Evolutionary conservation across 1,140 invertebrate genomes (phyloP).

Genomic region (Drosophila funebris): DNA sequence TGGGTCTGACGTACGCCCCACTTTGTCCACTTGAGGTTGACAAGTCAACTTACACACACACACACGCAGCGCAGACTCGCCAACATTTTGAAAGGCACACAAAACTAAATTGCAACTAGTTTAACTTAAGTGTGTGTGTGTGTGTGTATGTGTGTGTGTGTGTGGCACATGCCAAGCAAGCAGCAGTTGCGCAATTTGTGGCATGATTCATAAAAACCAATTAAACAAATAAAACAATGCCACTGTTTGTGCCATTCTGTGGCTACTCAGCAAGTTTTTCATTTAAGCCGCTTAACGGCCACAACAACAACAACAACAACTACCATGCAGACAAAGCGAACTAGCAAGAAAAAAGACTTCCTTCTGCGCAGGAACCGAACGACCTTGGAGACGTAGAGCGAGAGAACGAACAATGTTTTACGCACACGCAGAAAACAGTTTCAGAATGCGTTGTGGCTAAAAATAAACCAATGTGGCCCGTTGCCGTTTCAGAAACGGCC

Average conservation of each 20-base stretch:
- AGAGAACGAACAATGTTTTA: slow-evolving; percentile 33
- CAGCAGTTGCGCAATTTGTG: slow-evolving; percentile 61
- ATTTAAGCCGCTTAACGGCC: slow-evolving; percentile 60
- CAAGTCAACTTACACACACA: slow-evolving; percentile 44
- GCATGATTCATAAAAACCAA: slow-evolving; percentile 66
- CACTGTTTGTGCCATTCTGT: slow-evolving; percentile 15
- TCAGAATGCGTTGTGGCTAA: slow-evolving; percentile 55
- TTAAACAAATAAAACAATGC: slow-evolving; percentile 49
- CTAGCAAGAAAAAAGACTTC: slow-evolving; percentile 48
- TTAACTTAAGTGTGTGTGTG: slow-evolving; percentile 4
- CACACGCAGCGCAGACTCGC: background rate
- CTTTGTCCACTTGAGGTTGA: slow-evolving; percentile 55
- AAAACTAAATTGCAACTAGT: slow-evolving; percentile 11
- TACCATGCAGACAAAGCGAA: slow-evolving; percentile 58
- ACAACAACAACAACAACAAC: background rate
- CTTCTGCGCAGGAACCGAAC: slow-evolving; percentile 61
- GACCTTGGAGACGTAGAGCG: slow-evolving; percentile 47
- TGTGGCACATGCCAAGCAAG: slow-evolving; percentile 62
- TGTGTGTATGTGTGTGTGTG: slow-evolving; percentile 21
- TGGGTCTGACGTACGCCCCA: slow-evolving; percentile 44
- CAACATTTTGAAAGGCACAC: slow-evolving; percentile 59
- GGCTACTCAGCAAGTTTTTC: slow-evolving; percentile 33
- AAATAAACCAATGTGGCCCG: slow-evolving; percentile 43
- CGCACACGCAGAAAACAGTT: slow-evolving; percentile 73
- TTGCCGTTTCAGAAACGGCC: slow-evolving; percentile 30